Evolutionary conservation across 2,797 vertebrate species (phyloP), one percentile per base, ranked within the genome.

Genomic region (Dipus sagitta): DNA sequence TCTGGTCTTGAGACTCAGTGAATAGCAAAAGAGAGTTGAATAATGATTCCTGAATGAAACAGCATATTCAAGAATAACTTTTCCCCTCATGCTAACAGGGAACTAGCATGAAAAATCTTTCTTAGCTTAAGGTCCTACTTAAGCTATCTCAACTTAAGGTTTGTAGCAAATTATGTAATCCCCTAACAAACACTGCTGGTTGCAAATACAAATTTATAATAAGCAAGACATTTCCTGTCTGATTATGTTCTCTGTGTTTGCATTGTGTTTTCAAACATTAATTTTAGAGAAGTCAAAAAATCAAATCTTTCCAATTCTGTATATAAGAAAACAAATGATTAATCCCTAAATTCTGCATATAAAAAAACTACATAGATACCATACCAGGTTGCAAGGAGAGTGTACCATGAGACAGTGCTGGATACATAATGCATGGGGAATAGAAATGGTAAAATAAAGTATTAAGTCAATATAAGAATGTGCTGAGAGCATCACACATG

Each of bases 201-300:
- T 64, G 54, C 11, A 24, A 38, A 67, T 30, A 83, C 30, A 88
- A 2, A 83, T 76, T 79, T 94, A 47, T 80, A 88, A 67, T 21
- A 24, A 42, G 34, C 24, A 83, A 71, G 52, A 70, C 11, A 3
- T 76, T 91, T 94, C 72, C 65, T 83, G 2, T 32, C 74, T 64
- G 32, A 92, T 38, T 65, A 4, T 42, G 42, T 47, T 94, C 68
- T 93, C 62, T 83, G 11, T 47, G 60, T 89, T 76, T 17, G 38
- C 18, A 3, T 62, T 93, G 81, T 87, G 38, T 93, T 76, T 94
- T 74, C 86, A 88, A 67, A 78, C 65, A n/a, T 86, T 83, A 93
- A 78, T 88, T 86, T 58, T 84, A 28, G 67, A 94, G 64, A 92
- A 88, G n/a, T n/a, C 74, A 84, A 84, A 76, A 88, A 79, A 18